Base-by-base conservation (phyloP, 2,888 invertebrate species). In the Phengaris alcon region DNA sequence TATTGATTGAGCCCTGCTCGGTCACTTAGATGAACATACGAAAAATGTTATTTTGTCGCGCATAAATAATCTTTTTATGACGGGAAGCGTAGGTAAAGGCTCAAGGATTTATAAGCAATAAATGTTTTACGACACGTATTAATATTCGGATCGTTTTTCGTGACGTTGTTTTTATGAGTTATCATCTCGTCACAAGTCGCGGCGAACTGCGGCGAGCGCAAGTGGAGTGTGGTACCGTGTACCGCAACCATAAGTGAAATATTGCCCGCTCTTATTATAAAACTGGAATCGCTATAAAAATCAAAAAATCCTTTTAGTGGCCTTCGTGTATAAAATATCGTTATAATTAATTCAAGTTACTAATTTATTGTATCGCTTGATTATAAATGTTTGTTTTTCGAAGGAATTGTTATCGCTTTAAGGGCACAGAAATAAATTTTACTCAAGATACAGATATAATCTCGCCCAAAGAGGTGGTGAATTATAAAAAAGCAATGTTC, bases 1-100 rank as follows among this genome's bases (percentile, higher is more conserved):
- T 91, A 91, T 89, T 90, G 89, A 89, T 88, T 46, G 86, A 85
- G 83, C 85, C 84, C 84, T 77, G 80, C 79, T 78, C 85, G 88
- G 89, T 88, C 89, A 89, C 89, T 90, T 90, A 90, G 84, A 85
- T 88, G 87, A 89, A 90, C 85, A 90, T 91, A 92, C 90, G 91
- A 93, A 93, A 91, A 91, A 91, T 91, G 89, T 90, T 91, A 93
- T 93, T 87, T 93, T 91, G 90, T 93, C 88, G 85, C 86, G 87
- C 92, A 93, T 93, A 93, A 93, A 93, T 93, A 91, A 93, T 93
- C 89, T 93, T 93, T 93, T 93, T 93, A 93, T 93, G 93, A 93
- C 90, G 91, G 88, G 90, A 90, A 90, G 90, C 93, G 93, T 93
- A 92, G 91, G 93, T 90, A 93, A 91, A 90, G 90, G 90, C 90